Evolutionary conservation across 2,113 vertebrate genomes (phyloP).

Genomic region (Lutjanus erythropterus): DNA sequence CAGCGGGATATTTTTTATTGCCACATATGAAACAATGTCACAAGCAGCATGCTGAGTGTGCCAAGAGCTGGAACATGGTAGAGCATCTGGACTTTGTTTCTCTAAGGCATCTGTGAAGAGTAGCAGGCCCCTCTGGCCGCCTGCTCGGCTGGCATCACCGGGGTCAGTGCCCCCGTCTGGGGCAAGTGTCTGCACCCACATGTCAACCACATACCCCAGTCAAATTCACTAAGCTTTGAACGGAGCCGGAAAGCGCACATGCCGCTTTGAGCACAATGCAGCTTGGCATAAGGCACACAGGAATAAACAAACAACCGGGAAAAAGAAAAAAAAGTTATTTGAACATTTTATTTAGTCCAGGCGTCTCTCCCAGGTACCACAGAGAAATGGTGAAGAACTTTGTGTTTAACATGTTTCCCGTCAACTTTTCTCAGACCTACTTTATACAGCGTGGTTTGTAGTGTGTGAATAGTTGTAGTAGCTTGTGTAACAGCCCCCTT

Average conservation of each 20-base stretch:
- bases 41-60: slow-evolving; percentile 47
- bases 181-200: slow-evolving; percentile 75
- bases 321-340: slow-evolving; percentile 21
- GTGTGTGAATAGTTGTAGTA: background rate
- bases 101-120: slow-evolving; percentile 57
- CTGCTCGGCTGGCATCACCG: slow-evolving; percentile 59
- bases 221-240: slow-evolving; percentile 76
- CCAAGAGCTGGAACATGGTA: slow-evolving; percentile 35
- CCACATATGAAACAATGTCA: slow-evolving; percentile 64
- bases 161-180: slow-evolving; percentile 75
- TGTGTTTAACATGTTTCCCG: slow-evolving; percentile 25
- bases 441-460: slow-evolving; percentile 16
- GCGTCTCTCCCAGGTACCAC: slow-evolving; percentile 31
- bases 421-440: slow-evolving; percentile 14
- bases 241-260: slow-evolving; percentile 56
- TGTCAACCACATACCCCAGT: slow-evolving; percentile 74
- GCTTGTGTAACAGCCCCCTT: slow-evolving; percentile 5
- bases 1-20: slow-evolving; percentile 57
- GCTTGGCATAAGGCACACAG: slow-evolving; percentile 58
- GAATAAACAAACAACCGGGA: slow-evolving; percentile 58
- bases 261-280: slow-evolving; percentile 65
- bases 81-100: slow-evolving; percentile 66
- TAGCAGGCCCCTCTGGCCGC: slow-evolving; percentile 44
- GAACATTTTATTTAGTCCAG: slow-evolving; percentile 41
- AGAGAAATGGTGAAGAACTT: slow-evolving; percentile 22